Evolutionary conservation across 2,888 invertebrate genomes (phyloP), one percentile per base, ranked within the genome.

Genomic region (Lepidochrysops patricia): DNA sequence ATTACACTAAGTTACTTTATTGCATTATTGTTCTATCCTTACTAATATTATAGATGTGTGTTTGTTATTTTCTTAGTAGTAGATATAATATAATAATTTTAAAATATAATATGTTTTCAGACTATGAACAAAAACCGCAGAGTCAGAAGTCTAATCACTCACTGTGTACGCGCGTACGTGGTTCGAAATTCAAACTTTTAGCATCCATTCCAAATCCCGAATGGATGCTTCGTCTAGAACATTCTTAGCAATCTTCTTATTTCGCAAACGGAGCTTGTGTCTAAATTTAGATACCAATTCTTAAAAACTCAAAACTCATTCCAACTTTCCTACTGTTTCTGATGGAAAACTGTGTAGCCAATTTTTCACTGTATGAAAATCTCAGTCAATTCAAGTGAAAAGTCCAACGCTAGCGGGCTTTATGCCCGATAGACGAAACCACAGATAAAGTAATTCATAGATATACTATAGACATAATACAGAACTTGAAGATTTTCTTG

Each of bases 301-400:
- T 52, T 37, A 52, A 59, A 59, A 59, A 52, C 52, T 52, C 34
- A 13, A 52, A 58, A 59, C 52, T 59, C 59, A 52, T 59, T 59
- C 35, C 15, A 59, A 59, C 58, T 59, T 58, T 50, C 43, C 50
- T 26, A 58, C 58, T 58, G 50, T 52, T 26, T 59, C 15, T 50
- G 52, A 59, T 59, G 34, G 58, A 19, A 59, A 52, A 27, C 50
- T 52, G 58, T 59, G 58, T 52, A 52, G 58, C 35, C 58, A 59
- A 50, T 59, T 59, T 59, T 58, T 50, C 58, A 34, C 50, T 15
- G 52, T 59, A 59, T 59, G 58, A 59, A 59, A 59, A 52, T 59
- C 50, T 59, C 58, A 35, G 35, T 52, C 26, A 59, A 59, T 59
- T 52, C 58, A 52, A 59, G 50, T 59, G 50, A 59, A 59, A 59